A percentile compares a stretch with the other conserved stretches of the same genome.
Conservation (phyloP, 2,113 vertebrate genomes). For the Nothobranchius furzeri region DNA sequence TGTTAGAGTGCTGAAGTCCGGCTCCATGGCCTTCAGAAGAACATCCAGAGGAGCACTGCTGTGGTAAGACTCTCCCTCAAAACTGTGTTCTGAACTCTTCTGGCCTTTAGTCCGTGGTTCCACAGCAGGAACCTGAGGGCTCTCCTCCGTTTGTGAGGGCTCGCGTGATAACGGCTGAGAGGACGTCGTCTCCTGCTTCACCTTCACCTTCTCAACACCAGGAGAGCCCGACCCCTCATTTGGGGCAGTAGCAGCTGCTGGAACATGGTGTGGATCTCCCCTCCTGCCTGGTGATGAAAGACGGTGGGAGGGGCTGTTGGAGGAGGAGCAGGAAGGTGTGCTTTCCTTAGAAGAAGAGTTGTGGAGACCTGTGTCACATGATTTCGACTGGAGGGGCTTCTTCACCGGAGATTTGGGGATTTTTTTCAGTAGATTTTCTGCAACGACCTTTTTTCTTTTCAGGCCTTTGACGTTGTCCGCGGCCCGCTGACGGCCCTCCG, state of each 20-base stretch:
- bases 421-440: slow-evolving; percentile 93
- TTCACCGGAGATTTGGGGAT: slow-evolving; percentile 96
- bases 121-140: slow-evolving; percentile 51
- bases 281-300: slow-evolving; percentile 70
- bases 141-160: slow-evolving; percentile 60
- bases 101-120: slow-evolving; percentile 61
- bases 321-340: slow-evolving; percentile 56
- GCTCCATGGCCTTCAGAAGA: slow-evolving; percentile 96
- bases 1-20: slow-evolving; percentile 91
- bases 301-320: slow-evolving; percentile 61
- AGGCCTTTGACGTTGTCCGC: slow-evolving; percentile 90
- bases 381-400: slow-evolving; percentile 85
- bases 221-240: slow-evolving; percentile 58
- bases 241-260: slow-evolving; percentile 42
- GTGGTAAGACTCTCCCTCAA: slow-evolving; percentile 77
- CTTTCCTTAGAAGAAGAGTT: slow-evolving; percentile 73
- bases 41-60: slow-evolving; percentile 90
- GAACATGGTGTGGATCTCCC: slow-evolving; percentile 67
- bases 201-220: slow-evolving; percentile 64
- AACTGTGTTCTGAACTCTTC: slow-evolving; percentile 76
- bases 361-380: slow-evolving; percentile 55
- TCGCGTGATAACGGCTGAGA: slow-evolving; percentile 67
- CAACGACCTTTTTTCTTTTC: slow-evolving; percentile 96
- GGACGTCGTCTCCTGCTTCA: slow-evolving; percentile 67
- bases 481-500: slow-evolving; percentile 83